Evolutionary conservation across 2,113 vertebrate species (phyloP).

Genomic region (Shinisaurus crocodilurus): DNA sequence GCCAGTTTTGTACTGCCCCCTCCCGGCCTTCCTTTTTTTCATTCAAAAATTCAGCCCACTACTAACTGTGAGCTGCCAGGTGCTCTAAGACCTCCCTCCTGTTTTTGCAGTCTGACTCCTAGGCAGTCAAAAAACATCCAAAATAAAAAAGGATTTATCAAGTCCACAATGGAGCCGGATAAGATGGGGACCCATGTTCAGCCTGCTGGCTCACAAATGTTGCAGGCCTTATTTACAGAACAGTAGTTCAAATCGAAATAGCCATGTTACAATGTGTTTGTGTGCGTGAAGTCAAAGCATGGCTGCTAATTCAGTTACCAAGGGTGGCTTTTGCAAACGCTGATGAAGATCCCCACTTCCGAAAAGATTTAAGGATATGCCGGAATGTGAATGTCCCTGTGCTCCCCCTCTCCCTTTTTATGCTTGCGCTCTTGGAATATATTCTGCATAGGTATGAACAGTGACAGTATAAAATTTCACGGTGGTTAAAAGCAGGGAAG

Average conservation of each 20-base stretch:
- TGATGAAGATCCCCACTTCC: neutral
- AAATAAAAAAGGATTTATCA: neutral
- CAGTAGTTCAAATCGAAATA: neutral
- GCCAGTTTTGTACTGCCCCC: too few relatives aligned
- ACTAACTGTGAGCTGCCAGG: neutral
- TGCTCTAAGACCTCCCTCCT: neutral
- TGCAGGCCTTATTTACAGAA: neutral
- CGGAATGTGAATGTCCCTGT: neutral
- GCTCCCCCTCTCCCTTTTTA: neutral
- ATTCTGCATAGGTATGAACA: constrained; percentile 34
- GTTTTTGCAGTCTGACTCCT: neutral
- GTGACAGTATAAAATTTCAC: constrained; percentile 34
- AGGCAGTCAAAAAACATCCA: neutral
- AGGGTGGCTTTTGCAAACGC: neutral
- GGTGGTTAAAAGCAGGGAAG: constrained; percentile 12
- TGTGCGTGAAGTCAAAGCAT: neutral
- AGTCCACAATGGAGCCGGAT: neutral
- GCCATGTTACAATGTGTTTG: neutral
- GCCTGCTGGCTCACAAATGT: neutral
- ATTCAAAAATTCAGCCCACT: neutral
- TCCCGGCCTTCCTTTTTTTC: neutral
- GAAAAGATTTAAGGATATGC: neutral
- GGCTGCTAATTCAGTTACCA: neutral
- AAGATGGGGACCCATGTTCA: neutral
- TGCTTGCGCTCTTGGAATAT: neutral